Evolutionary conservation across 2,113 vertebrate genomes (phyloP).

Genomic region (Sinocyclocheilus maitianheensis): DNA sequence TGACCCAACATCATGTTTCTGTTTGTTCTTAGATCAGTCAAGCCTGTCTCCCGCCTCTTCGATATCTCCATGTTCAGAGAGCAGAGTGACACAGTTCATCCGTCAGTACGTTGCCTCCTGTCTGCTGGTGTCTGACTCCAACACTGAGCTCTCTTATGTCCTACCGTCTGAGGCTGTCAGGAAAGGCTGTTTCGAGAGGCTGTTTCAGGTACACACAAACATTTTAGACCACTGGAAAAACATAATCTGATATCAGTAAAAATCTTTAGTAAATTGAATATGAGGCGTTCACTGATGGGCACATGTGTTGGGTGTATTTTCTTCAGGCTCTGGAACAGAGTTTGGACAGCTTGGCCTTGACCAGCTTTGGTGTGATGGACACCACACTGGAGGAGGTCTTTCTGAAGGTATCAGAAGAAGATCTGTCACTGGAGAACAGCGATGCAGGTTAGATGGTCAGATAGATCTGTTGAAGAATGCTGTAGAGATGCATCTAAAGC

Average conservation of each 20-base stretch:
- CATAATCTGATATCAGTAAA: neutral
- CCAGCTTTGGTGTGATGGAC: conserved; percentile 96
- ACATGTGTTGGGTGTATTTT: neutral
- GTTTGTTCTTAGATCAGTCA: conserved; percentile 71
- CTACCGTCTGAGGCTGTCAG: conserved; percentile 91
- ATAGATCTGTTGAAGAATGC: neutral
- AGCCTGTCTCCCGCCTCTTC: conserved; percentile 72
- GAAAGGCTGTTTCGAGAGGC: conserved; percentile 93
- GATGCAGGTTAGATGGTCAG: conserved; percentile 85
- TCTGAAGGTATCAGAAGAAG: conserved; percentile 95
- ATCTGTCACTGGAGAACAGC: conserved; percentile 92
- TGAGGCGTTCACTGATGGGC: neutral
- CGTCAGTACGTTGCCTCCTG: conserved; percentile 87
- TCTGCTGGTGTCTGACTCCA: conserved; percentile 89
- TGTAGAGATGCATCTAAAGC: neutral
- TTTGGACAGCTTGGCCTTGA: conserved; percentile 83
- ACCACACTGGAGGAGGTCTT: conserved; percentile 95
- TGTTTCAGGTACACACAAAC: conserved; percentile 84
- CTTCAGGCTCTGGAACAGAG: conserved; percentile 86
- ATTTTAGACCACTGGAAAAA: neutral
- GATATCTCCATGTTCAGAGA: conserved; percentile 85
- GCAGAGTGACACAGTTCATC: conserved; percentile 90
- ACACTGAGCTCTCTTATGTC: conserved; percentile 94
- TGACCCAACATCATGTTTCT: neutral
- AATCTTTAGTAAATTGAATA: neutral